These are phyloP conservation scores for Luidia sarsii DNA, from an alignment of 53 echinoderm and acorn worm species.

Conservation along the genomic window DNA sequence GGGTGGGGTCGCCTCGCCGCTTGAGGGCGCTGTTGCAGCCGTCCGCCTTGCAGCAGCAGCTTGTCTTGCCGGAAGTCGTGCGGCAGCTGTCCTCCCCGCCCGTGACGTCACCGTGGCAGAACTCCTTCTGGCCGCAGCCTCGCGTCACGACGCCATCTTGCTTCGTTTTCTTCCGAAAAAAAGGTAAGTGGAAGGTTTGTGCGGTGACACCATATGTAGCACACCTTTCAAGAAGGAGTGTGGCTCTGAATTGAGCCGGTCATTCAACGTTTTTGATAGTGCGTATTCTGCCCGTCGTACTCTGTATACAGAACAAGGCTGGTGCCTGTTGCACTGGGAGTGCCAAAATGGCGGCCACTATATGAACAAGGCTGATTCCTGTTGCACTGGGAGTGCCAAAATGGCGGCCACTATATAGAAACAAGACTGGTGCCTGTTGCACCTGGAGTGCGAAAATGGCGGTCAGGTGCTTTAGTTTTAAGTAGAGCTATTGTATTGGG, in stretches of 20 bases:
- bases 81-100: not conserved
- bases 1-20: not conserved
- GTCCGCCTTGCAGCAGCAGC: not conserved
- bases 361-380: too few relatives aligned
- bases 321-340: too few relatives aligned
- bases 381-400: too few relatives aligned
- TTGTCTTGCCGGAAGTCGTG: not conserved
- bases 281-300: not conserved
- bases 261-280: not conserved
- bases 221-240: not conserved
- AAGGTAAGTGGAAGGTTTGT: not conserved
- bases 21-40: constrained; percentile 12
- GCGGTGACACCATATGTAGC: too few relatives aligned
- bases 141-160: not conserved
- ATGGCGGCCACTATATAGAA: too few relatives aligned
- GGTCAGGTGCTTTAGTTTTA: too few relatives aligned
- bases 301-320: too few relatives aligned
- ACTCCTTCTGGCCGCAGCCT: constrained; percentile 5
- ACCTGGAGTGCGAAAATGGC: too few relatives aligned
- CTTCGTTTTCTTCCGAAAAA: not conserved
- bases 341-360: too few relatives aligned
- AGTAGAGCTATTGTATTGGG: too few relatives aligned
- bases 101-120: not conserved
- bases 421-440: too few relatives aligned
- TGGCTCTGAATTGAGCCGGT: not conserved